Conservation (phyloP, 1,140 invertebrate species). For the Whitmania pigra region DNA sequence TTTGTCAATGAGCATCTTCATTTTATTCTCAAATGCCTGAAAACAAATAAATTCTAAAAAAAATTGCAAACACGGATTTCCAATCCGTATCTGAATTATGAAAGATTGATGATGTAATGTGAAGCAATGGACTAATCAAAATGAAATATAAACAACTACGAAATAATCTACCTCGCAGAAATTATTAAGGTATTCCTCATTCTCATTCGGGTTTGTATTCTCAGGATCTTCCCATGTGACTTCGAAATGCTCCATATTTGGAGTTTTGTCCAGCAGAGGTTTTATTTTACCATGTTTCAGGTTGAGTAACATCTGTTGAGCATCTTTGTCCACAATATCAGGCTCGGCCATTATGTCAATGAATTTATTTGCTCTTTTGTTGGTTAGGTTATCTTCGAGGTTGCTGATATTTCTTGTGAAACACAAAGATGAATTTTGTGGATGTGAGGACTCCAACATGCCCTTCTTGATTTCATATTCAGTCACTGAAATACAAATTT, state of each 20-base stretch:
- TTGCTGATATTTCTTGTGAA: conserved; percentile 19
- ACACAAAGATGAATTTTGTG: conserved; percentile 18
- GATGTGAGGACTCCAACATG: conserved; percentile 16
- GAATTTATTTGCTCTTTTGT: conserved; percentile 21
- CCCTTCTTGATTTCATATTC: conserved; percentile 23
- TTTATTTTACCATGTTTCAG: conserved; percentile 10
- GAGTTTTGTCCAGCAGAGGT: not conserved
- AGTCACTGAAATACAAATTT: conserved; percentile 22
- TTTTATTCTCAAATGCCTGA: conserved; percentile 10
- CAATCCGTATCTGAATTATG: too few relatives aligned
- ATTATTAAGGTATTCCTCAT: conserved; percentile 79
- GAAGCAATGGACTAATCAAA: not conserved
- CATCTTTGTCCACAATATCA: conserved; percentile 13
- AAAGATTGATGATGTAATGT: too few relatives aligned
- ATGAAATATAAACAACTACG: not conserved
- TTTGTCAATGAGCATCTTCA: conserved; percentile 5
- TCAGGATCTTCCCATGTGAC: conserved; percentile 81
- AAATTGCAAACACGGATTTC: too few relatives aligned
- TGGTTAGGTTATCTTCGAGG: conserved; percentile 21
- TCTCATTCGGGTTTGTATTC: conserved; percentile 74
- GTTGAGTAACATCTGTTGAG: conserved; percentile 1
- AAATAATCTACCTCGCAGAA: conserved; percentile 53
- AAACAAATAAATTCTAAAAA: too few relatives aligned
- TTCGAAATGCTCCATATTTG: conserved; percentile 19
- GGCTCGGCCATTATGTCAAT: conserved; percentile 19